These are phyloP conservation scores for Noturus placidus DNA, from an alignment of 2,113 vertebrate species.

Conservation along the genomic window DNA sequence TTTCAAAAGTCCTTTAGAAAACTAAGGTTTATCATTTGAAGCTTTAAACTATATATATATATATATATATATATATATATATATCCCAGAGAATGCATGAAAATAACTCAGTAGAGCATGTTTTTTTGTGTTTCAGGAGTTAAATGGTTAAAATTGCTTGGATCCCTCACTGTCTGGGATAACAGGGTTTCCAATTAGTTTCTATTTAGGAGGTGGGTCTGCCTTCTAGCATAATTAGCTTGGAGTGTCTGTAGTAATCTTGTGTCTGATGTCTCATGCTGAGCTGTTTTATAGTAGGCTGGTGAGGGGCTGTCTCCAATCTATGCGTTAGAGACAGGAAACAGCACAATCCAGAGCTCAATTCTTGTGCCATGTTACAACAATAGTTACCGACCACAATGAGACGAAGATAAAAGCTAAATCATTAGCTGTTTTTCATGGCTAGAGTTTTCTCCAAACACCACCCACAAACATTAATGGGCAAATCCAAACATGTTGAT, in stretches of 20 bases:
- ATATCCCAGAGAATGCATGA: neutral
- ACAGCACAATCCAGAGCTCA: neutral
- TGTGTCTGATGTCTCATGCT: constrained; percentile 54
- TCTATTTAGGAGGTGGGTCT: constrained; percentile 66
- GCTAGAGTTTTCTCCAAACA: neutral
- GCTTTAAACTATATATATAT: no score
- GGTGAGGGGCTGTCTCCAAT: neutral
- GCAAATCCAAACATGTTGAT: neutral
- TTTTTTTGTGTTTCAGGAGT: constrained; percentile 3
- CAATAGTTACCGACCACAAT: neutral
- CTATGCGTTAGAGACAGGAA: neutral
- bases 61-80: no score
- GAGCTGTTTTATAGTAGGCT: neutral
- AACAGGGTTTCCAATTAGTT: constrained; percentile 58
- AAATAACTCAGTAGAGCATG: neutral
- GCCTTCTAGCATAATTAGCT: constrained; percentile 64
- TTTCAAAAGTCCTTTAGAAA: neutral
- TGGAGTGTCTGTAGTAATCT: constrained; percentile 59
- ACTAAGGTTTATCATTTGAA: neutral
- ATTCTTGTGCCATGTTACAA: neutral
- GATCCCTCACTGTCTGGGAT: constrained; percentile 49
- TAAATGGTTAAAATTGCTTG: constrained; percentile 48
- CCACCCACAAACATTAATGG: neutral
- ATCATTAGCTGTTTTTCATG: neutral
- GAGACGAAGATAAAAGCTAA: neutral